Percentiles rank a stretch among this genome's conserved stretches.
These are phyloP conservation scores for Lepidocyrtoides sp. DNA, from an alignment of 2,888 invertebrate genomes.

Conservation along the genomic window DNA sequence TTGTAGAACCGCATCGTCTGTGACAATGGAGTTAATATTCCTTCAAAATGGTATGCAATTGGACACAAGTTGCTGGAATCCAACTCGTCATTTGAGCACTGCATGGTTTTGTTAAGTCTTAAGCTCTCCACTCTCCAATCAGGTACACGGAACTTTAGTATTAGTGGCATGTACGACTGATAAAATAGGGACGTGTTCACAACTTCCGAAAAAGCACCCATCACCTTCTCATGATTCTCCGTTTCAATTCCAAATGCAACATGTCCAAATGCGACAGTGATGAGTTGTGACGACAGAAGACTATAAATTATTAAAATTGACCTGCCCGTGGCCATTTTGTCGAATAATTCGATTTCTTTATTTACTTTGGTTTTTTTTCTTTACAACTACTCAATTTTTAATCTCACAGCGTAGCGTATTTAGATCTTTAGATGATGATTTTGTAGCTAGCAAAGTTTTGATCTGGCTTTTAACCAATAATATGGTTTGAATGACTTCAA, in stretches of 20 bases:
- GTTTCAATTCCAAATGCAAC: background rate
- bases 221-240: constrained; percentile 33
- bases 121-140: constrained; percentile 57
- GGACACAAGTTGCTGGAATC: constrained; percentile 60
- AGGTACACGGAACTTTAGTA: constrained; percentile 68
- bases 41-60: constrained; percentile 65
- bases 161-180: constrained; percentile 68
- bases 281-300: background rate
- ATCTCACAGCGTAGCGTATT: too few species aligned
- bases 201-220: constrained; percentile 58
- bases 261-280: background rate
- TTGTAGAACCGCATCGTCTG: constrained; percentile 74
- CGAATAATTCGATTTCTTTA: background rate
- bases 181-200: constrained; percentile 64
- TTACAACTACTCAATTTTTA: too few species aligned
- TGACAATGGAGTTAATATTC: constrained; percentile 48
- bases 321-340: background rate
- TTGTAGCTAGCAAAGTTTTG: too few species aligned
- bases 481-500: too few species aligned
- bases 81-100: constrained; percentile 62
- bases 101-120: constrained; percentile 60
- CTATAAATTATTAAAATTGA: background rate
- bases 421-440: too few species aligned
- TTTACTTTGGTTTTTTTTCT: too few species aligned
- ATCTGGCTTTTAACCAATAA: too few species aligned